A percentile compares a stretch with the other conserved stretches of the same genome.
Conservation (phyloP, 2,888 invertebrate genomes). For the Epistrophe grossulariae region DNA sequence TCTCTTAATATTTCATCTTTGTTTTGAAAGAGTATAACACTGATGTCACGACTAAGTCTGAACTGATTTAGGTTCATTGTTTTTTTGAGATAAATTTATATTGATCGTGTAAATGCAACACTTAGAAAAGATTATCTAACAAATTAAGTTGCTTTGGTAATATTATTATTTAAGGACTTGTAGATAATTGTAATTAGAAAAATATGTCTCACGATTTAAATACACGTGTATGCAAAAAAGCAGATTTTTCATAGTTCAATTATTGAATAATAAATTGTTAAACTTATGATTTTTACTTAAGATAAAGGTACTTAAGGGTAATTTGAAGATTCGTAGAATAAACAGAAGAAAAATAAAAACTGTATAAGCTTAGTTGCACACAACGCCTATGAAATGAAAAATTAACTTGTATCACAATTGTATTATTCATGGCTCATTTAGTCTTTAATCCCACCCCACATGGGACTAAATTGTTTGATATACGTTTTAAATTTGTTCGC, state of each 20-base stretch:
- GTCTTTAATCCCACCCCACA: too few species aligned
- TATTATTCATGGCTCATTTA: too few species aligned
- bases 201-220: not conserved
- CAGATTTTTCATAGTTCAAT: not conserved
- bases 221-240: not conserved
- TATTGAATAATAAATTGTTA: not conserved
- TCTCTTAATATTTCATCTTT: constrained; percentile 5
- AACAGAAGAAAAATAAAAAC: not conserved
- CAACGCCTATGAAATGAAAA: too few species aligned
- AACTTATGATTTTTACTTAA: not conserved
- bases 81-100: not conserved
- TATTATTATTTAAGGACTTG: not conserved
- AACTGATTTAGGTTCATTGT: constrained; percentile 4
- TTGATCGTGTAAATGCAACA: constrained; percentile 10
- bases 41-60: constrained; percentile 17
- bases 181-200: not conserved
- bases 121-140: not conserved
- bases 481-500: too few species aligned
- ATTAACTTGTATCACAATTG: too few species aligned
- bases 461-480: too few species aligned
- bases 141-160: not conserved
- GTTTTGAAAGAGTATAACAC: not conserved
- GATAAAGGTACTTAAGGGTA: not conserved
- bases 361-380: too few species aligned
- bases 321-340: not conserved